These are phyloP conservation scores for Caenorhabditis sinica DNA, from an alignment of 2,888 invertebrate species.

Conservation along the genomic window DNA sequence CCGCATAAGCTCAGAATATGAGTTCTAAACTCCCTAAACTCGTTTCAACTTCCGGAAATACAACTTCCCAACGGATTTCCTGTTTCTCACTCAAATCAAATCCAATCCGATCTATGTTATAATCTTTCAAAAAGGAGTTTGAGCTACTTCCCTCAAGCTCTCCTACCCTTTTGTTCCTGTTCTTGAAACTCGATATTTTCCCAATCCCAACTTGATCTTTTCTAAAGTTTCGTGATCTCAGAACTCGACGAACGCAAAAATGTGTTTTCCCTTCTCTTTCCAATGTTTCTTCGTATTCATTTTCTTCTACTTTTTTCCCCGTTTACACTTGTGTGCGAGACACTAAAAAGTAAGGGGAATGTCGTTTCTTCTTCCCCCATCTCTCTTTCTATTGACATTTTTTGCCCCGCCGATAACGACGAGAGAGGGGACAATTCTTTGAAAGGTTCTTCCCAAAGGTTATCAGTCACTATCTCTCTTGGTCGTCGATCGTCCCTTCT, in stretches of 20 bases:
- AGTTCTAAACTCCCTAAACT: no score
- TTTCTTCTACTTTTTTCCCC: constrained; percentile 10
- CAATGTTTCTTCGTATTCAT: constrained; percentile 39
- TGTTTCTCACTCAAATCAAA: neutral
- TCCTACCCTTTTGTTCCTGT: neutral
- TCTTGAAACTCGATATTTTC: neutral
- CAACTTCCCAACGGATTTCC: neutral
- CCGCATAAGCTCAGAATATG: no score
- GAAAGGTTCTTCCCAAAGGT: constrained; percentile 49
- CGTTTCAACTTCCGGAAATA: neutral
- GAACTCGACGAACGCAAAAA: constrained; percentile 25
- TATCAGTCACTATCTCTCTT: constrained; percentile 49
- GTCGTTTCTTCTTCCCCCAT: constrained; percentile 36
- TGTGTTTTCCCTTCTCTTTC: constrained; percentile 7
- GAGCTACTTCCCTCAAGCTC: neutral
- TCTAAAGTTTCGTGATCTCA: constrained; percentile 4
- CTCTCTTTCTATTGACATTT: constrained; percentile 26
- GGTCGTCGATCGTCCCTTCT: constrained; percentile 49
- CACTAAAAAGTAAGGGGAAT: constrained; percentile 47
- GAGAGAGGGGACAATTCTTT: constrained; percentile 44
- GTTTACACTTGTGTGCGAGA: constrained; percentile 38
- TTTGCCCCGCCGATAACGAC: constrained; percentile 43
- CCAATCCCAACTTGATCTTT: constrained; percentile 2
- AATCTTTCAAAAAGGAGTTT: neutral
- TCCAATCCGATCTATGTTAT: neutral